A percentile compares a stretch with the other conserved stretches of the same genome.
These are phyloP conservation scores for zebrafish (Danio rerio) DNA, from an alignment of 2,113 vertebrate genomes.

Conservation along the genomic window DNA sequence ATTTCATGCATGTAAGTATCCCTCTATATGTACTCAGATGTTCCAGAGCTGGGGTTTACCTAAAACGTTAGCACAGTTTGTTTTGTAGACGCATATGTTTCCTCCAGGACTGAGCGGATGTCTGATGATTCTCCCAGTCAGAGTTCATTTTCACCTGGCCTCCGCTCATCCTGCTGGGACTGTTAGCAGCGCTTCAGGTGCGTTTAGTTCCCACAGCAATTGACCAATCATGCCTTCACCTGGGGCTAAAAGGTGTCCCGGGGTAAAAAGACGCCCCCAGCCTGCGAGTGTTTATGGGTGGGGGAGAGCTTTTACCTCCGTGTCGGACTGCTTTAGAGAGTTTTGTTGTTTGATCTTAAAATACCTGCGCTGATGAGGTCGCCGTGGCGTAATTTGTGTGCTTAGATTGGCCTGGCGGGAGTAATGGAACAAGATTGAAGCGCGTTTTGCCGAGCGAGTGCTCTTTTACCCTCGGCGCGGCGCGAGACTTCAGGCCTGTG, in stretches of 20 bases:
- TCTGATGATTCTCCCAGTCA: not conserved
- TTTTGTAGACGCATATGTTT: too few relatives aligned
- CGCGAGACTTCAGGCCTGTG: not conserved
- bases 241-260: constrained; percentile 57
- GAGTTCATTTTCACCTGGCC: not conserved
- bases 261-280: constrained; percentile 39
- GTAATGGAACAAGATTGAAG: constrained; percentile 38
- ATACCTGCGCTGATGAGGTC: constrained; percentile 49
- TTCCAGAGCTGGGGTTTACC: too few relatives aligned
- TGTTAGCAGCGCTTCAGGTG: constrained; percentile 21
- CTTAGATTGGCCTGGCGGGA: constrained; percentile 26
- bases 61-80: not conserved
- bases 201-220: constrained; percentile 58
- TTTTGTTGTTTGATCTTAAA: constrained; percentile 53
- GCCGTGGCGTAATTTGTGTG: not conserved
- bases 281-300: constrained; percentile 27
- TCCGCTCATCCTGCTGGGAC: constrained; percentile 40
- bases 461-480: not conserved
- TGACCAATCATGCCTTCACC: constrained; percentile 58
- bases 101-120: not conserved
- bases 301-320: constrained; percentile 47
- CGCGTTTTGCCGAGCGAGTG: not conserved
- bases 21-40: too few relatives aligned
- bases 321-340: constrained; percentile 30
- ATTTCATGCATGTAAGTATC: too few relatives aligned